Evolutionary conservation across 2,113 vertebrate species (phyloP), one percentile per base, ranked within the genome.

Genomic region (Guaruba guarouba): DNA sequence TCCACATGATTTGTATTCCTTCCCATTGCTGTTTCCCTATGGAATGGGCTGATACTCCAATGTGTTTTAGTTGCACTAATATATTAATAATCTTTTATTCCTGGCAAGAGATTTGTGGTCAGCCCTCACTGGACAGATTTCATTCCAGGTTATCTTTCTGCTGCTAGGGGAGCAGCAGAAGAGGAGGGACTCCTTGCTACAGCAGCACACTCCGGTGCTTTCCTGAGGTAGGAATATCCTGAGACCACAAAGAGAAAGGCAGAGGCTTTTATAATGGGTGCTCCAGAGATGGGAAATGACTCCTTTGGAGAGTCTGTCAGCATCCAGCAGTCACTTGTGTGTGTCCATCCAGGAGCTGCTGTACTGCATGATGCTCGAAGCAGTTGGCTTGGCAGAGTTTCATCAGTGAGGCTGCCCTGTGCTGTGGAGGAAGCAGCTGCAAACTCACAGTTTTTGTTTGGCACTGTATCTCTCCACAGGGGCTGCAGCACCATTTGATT

Each of bases 341-440:
- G 78, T 66, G 46, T 84, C 94, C 18, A 3, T 88, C 94, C 23
- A 5, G 86, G 95, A 87, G 92, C 44, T 83, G 94, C 87, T 82
- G 54, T 67, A n/a, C 85, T 83, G 51, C 39, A 0, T 75, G 27
- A 9, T 44, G 83, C 91, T 83, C 4, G 13, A 22, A 81, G 81
- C 91, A 44, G 44, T 69, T 55, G 86, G 62, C 71, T 92, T 92
- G 95, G 94, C 94, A 92, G 67, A 51, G 86, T 83, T 96, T 91
- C 84, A 88, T 91, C 93, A 71, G 31, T 90, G 86, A 77, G 67
- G 51, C 82, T 97, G 95, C 90, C 88, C 91, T 95, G 91, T 69
- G 79, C 93, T 93, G 79, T 93, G 85, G 86, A 95, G 88, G 94
- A 93, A 95, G 89, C 96, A 96, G 91, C 95, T 94, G 94, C 92